These are phyloP conservation scores for Keiferia lycopersicella DNA, from an alignment of 2,888 invertebrate species.

Conservation along the genomic window DNA sequence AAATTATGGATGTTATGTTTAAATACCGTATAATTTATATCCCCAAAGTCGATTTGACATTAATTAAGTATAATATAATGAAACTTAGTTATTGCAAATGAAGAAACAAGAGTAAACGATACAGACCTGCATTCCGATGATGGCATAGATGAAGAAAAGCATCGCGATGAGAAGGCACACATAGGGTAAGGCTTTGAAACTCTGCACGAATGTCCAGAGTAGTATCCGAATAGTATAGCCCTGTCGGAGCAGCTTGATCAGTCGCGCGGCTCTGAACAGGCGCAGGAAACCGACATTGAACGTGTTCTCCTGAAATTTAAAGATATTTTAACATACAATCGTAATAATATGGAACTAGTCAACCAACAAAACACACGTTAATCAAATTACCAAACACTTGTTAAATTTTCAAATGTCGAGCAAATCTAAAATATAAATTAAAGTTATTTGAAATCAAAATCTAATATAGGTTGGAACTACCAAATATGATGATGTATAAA, in stretches of 20 bases:
- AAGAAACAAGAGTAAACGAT: constrained; percentile 33
- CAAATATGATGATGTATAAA: neutral
- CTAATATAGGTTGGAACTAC: neutral
- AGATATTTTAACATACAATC: neutral
- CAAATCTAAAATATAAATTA: neutral
- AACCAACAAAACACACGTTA: neutral
- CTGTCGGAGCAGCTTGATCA: constrained; percentile 99
- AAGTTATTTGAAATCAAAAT: neutral
- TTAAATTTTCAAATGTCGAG: neutral
- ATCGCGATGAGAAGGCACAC: constrained; percentile 99
- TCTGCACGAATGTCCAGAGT: constrained; percentile 99
- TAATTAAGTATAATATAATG: constrained; percentile 1
- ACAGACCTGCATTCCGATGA: constrained; percentile 99
- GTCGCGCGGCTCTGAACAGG: constrained; percentile 98
- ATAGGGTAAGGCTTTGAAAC: constrained; percentile 99
- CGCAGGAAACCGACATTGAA: constrained; percentile 99
- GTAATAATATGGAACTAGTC: neutral
- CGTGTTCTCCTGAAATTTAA: constrained; percentile 88
- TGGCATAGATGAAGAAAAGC: constrained; percentile 99
- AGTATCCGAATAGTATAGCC: constrained; percentile 99
- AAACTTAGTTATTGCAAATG: constrained; percentile 2
- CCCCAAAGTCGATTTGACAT: constrained; percentile 14
- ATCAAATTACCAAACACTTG: neutral
- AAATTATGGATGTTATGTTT: neutral
- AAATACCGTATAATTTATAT: neutral